A percentile compares a stretch with the other conserved stretches of the same genome.
Evolutionary conservation across 2,113 vertebrate genomes (phyloP).

Genomic region (Procapra przewalskii): DNA sequence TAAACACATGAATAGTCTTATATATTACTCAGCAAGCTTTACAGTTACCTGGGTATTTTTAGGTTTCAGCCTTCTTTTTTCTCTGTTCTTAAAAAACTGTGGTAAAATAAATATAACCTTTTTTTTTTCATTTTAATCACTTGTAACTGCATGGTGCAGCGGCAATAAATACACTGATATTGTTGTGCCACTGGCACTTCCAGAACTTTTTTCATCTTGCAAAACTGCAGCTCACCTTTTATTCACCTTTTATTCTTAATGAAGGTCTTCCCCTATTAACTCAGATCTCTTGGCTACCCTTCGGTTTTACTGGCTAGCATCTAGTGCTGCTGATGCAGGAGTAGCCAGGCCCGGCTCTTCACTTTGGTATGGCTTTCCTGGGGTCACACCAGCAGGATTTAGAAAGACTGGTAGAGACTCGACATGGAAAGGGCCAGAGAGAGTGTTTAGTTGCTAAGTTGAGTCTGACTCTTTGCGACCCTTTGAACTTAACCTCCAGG

Average conservation of each 20-base stretch:
- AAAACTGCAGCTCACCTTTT: neutral
- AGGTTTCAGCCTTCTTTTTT: neutral
- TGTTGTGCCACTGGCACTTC: neutral
- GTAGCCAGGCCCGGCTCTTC: neutral
- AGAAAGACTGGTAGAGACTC: neutral
- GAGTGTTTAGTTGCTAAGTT: neutral
- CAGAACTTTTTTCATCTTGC: neutral
- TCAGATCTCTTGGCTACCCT: neutral
- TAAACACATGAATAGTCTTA: neutral
- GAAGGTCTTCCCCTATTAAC: neutral
- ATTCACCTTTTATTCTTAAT: neutral
- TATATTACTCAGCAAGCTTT: neutral
- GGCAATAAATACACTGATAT: neutral
- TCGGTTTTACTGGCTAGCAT: neutral
- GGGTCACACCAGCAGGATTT: neutral
- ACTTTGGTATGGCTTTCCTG: neutral
- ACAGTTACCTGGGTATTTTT: neutral
- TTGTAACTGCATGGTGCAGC: neutral
- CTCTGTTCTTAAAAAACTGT: neutral
- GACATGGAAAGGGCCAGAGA: neutral
- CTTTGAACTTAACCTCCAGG: neutral
- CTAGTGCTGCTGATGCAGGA: neutral
- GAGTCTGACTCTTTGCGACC: neutral
- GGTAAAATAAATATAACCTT: neutral
- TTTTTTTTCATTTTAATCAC: neutral